phyloP scores from a whole-genome alignment of 2,888 invertebrate genomes.

The Lamellibrachia satsuma region DNA sequence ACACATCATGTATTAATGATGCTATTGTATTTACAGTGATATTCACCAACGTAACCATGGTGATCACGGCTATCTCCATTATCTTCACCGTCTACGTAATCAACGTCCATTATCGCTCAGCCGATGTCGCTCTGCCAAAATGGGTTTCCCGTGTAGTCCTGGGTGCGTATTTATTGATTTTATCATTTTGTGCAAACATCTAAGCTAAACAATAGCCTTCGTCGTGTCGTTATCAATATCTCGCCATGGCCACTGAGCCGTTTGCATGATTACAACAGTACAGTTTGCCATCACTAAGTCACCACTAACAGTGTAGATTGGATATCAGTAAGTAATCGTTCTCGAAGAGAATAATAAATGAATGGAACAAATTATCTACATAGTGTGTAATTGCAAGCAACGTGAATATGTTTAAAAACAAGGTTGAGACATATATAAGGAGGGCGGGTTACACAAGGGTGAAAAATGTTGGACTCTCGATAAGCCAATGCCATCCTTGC shows the following conservation, averaged over 20 bases:
- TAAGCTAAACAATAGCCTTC: neutral
- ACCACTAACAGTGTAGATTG: too few species aligned
- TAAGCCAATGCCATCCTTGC: too few species aligned
- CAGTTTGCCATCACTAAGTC: too few species aligned
- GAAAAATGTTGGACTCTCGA: too few species aligned
- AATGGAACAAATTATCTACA: too few species aligned
- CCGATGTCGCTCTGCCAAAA: neutral
- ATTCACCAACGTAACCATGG: neutral
- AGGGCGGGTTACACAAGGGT: too few species aligned
- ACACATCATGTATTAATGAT: neutral
- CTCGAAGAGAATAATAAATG: too few species aligned
- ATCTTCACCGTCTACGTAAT: neutral
- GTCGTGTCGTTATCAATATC: neutral
- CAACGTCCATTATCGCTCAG: neutral
- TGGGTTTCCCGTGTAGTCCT: neutral
- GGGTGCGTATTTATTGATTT: neutral
- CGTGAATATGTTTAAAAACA: too few species aligned
- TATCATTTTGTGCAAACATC: neutral
- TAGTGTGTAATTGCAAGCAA: too few species aligned
- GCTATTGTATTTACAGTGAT: neutral
- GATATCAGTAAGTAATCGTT: too few species aligned
- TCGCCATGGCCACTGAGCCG: neutral
- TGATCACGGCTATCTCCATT: neutral
- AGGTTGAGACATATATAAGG: too few species aligned
- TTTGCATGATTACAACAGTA: too few species aligned